Percentiles rank a stretch among this genome's conserved stretches.
These are phyloP conservation scores for Sparus aurata DNA, from an alignment of 2,797 vertebrate species.

Conservation along the genomic window DNA sequence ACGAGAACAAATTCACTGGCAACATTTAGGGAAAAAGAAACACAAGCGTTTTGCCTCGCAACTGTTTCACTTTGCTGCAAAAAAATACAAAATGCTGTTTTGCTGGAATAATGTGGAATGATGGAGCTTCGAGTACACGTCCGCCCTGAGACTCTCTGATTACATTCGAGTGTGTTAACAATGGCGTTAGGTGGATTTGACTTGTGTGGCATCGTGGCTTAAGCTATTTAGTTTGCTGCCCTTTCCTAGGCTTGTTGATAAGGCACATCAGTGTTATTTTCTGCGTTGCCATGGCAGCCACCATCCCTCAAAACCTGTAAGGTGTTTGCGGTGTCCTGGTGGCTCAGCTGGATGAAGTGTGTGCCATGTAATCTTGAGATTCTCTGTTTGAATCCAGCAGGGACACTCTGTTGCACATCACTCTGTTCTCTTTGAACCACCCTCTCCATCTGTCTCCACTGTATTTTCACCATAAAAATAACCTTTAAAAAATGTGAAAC, in stretches of 20 bases:
- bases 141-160: constrained; percentile 27
- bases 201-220: constrained; percentile 33
- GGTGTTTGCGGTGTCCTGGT: constrained; percentile 52
- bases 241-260: constrained; percentile 41
- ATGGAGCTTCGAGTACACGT: constrained; percentile 30
- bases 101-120: constrained; percentile 38
- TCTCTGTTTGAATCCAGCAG: constrained; percentile 52
- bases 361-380: constrained; percentile 62
- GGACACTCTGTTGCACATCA: constrained; percentile 40
- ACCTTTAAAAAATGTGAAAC: constrained; percentile 12
- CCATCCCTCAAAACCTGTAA: constrained; percentile 53
- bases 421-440: constrained; percentile 14
- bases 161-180: constrained; percentile 46
- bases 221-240: constrained; percentile 23
- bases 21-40: constrained; percentile 5
- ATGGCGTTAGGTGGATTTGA: constrained; percentile 44
- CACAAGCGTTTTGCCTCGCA: constrained; percentile 1
- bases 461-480: constrained; percentile 14
- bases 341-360: constrained; percentile 66
- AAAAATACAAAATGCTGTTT: constrained; percentile 12
- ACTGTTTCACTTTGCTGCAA: constrained; percentile 19
- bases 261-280: constrained; percentile 62
- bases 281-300: constrained; percentile 66
- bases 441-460: constrained; percentile 14
- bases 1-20: not conserved